Evolutionary conservation across 2,888 invertebrate genomes (phyloP).

Genomic region (Deroplatys truncata): DNA sequence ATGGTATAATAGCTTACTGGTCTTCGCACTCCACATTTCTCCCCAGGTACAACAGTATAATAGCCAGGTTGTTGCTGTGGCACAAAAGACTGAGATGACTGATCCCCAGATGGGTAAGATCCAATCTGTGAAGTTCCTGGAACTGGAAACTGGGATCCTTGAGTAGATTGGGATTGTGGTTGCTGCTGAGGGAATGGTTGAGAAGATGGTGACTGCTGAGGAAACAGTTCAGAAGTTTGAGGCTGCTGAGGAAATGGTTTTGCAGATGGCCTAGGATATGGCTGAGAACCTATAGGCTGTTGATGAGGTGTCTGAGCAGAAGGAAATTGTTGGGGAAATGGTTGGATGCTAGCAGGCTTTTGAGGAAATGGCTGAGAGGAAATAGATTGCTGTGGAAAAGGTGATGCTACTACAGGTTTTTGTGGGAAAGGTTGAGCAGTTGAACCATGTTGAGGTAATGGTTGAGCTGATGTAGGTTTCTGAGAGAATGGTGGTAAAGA

Average conservation of each 20-base stretch:
- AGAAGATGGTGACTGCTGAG: not conserved
- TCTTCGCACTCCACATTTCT: slow-evolving; percentile 44
- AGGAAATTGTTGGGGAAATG: not conserved
- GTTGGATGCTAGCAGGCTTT: not conserved
- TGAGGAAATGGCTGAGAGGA: slow-evolving; percentile 12
- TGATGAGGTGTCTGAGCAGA: not conserved
- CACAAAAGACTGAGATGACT: not conserved
- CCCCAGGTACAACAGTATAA: not conserved
- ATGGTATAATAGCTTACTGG: slow-evolving; percentile 37
- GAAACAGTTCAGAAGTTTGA: not conserved
- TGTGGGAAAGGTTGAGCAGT: slow-evolving; percentile 25
- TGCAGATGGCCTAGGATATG: not conserved
- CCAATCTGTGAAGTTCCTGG: slow-evolving; percentile 20
- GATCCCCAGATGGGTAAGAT: not conserved
- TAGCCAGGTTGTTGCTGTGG: not conserved
- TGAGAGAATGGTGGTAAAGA: not conserved
- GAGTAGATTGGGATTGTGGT: slow-evolving; percentile 17
- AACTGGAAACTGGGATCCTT: slow-evolving; percentile 29
- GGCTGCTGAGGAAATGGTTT: slow-evolving; percentile 5
- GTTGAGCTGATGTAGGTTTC: not conserved
- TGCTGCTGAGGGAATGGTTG: not conserved
- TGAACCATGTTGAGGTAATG: not conserved
- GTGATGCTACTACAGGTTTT: slow-evolving; percentile 18
- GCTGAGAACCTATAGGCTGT: not conserved
- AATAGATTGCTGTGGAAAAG: not conserved